Evolutionary conservation across 1,140 invertebrate species (phyloP).

Genomic region (Drosophila gunungcola): DNA sequence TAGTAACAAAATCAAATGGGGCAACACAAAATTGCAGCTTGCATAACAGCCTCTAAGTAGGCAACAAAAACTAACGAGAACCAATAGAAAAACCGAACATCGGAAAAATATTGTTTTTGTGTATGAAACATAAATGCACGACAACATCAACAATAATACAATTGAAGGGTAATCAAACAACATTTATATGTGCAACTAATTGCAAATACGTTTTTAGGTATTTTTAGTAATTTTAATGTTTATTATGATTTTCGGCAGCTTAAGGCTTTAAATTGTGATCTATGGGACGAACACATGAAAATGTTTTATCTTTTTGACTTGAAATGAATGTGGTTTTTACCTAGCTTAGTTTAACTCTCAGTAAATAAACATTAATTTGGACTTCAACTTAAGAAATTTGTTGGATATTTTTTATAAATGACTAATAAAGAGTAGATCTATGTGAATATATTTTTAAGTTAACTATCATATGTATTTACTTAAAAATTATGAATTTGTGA

Average conservation of each 20-base stretch:
- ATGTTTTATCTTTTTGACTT: conserved; percentile 1
- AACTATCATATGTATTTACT: too few species aligned
- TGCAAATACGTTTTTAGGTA: conserved; percentile 51
- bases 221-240: conserved; percentile 28
- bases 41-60: conserved; percentile 76
- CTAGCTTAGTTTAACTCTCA: neutral
- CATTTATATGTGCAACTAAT: conserved; percentile 71
- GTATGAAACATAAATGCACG: conserved; percentile 58
- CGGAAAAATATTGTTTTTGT: conserved; percentile 37
- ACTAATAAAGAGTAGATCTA: neutral
- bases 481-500: too few species aligned
- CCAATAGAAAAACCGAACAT: conserved; percentile 38
- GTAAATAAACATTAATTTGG: neutral
- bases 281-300: conserved; percentile 1
- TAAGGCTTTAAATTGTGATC: conserved; percentile 13
- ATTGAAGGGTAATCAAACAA: conserved; percentile 58
- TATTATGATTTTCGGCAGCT: conserved; percentile 8
- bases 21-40: conserved; percentile 57
- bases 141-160: conserved; percentile 74
- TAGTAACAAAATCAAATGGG: conserved; percentile 40
- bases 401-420: neutral
- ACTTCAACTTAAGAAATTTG: neutral
- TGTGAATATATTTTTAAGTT: too few species aligned
- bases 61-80: conserved; percentile 66
- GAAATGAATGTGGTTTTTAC: conserved; percentile 15